Evolutionary conservation across 2,113 vertebrate species (phyloP).

Genomic region (Phylloscopus trochiloides): DNA sequence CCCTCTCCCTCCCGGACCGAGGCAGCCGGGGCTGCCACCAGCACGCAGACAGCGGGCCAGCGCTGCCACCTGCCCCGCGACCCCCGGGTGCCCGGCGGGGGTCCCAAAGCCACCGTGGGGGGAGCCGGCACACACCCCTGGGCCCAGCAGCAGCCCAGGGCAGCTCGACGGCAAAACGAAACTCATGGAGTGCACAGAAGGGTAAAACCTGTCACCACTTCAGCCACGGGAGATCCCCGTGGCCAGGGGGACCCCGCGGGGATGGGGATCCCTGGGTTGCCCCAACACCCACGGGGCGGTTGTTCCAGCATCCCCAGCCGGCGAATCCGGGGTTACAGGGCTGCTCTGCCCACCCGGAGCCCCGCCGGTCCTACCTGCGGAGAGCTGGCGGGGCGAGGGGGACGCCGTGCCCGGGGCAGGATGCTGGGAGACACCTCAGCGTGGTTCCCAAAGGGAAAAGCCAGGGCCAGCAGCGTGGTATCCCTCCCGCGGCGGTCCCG

Average conservation of each 20-base stretch:
- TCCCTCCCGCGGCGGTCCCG: neutral
- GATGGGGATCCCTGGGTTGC: neutral
- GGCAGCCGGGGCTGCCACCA: neutral
- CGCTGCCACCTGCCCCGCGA: neutral
- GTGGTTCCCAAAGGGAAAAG: neutral
- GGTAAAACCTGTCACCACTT: neutral
- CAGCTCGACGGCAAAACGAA: neutral
- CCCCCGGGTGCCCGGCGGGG: fast-evolving
- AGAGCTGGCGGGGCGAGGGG: neutral
- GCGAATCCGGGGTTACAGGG: fast-evolving
- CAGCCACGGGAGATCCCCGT: neutral
- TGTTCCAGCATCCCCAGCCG: neutral
- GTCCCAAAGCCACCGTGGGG: fast-evolving
- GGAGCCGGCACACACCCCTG: fast-evolving
- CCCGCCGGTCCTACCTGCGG: neutral
- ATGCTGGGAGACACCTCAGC: neutral
- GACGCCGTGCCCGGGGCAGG: neutral
- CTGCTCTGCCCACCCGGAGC: neutral
- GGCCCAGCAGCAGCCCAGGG: neutral
- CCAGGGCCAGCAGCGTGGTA: neutral
- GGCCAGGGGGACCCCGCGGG: neutral
- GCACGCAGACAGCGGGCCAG: neutral
- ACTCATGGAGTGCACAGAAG: neutral
- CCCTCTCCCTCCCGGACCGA: neutral
- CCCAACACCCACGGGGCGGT: fast-evolving